Conservation (phyloP, 1,140 invertebrate genomes). For the Bombus confusus region DNA sequence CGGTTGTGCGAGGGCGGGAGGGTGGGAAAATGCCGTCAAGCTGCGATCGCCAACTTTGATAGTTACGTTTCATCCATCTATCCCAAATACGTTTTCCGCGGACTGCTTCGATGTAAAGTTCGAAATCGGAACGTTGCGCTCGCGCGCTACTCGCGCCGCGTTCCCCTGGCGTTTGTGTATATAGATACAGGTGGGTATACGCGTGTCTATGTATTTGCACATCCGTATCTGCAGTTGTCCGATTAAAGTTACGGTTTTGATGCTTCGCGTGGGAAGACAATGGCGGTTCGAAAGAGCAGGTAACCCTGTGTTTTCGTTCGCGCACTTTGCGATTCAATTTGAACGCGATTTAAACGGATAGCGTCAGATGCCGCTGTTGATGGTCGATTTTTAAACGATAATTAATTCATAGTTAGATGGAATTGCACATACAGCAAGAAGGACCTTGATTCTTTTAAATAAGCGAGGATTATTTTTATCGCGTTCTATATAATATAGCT, state of each 20-base stretch:
- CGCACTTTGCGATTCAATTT: constrained; percentile 14
- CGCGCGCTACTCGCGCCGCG: constrained; percentile 1
- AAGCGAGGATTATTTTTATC: too few species aligned
- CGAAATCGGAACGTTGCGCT: constrained; percentile 58
- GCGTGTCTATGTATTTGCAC: background rate
- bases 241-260: constrained; percentile 64
- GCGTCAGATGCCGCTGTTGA: background rate
- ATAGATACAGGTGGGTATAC: background rate
- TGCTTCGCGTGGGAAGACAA: constrained; percentile 53
- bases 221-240: constrained; percentile 31
- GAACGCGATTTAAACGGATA: constrained; percentile 42
- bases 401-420: background rate
- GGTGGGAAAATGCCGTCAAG: constrained; percentile 68
- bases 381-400: background rate
- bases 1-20: constrained; percentile 45
- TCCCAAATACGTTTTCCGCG: constrained; percentile 72
- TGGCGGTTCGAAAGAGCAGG: constrained; percentile 25
- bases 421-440: background rate
- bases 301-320: constrained; percentile 47
- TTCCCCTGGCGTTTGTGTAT: background rate
- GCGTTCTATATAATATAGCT: too few species aligned
- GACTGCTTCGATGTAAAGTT: constrained; percentile 65
- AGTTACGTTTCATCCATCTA: constrained; percentile 80
- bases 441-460: too few species aligned
- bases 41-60: constrained; percentile 81